Evolutionary conservation across 2,797 vertebrate genomes (phyloP).

Genomic region (Mus caroli): DNA sequence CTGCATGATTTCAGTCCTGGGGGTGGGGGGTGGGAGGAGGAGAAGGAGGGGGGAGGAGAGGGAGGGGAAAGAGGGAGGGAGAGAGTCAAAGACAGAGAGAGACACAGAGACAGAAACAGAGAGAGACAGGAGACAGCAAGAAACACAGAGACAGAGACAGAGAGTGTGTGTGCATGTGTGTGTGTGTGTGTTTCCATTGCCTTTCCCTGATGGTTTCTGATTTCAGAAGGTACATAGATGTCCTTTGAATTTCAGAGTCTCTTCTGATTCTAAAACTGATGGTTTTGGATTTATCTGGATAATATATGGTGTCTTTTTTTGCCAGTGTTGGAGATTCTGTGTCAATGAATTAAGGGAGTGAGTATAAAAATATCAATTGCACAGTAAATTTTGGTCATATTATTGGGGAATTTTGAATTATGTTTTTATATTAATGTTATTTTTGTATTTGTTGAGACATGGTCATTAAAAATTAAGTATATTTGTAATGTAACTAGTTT

Average conservation of each 20-base stretch:
- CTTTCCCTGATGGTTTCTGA: background rate
- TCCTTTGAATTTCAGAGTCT: background rate
- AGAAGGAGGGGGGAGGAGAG: too few relatives aligned
- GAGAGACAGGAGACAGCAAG: too few relatives aligned
- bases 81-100: too few relatives aligned
- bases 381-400: background rate
- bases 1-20: background rate
- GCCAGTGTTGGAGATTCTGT: background rate
- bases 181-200: background rate
- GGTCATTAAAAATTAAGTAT: background rate
- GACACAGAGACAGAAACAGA: too few relatives aligned
- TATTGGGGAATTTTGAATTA: background rate
- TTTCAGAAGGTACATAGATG: background rate
- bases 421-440: background rate
- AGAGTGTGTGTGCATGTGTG: too few relatives aligned
- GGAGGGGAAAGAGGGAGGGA: too few relatives aligned
- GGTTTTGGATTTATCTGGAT: background rate
- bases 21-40: rapidly evolving
- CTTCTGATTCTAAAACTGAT: slow-evolving; percentile 13
- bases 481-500: background rate
- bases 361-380: background rate
- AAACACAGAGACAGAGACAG: too few relatives aligned
- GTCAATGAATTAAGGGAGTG: background rate
- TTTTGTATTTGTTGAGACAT: background rate
- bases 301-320: background rate